Evolutionary conservation across 2,797 vertebrate genomes (phyloP).

Genomic region (Phyllotis vaccarum): DNA sequence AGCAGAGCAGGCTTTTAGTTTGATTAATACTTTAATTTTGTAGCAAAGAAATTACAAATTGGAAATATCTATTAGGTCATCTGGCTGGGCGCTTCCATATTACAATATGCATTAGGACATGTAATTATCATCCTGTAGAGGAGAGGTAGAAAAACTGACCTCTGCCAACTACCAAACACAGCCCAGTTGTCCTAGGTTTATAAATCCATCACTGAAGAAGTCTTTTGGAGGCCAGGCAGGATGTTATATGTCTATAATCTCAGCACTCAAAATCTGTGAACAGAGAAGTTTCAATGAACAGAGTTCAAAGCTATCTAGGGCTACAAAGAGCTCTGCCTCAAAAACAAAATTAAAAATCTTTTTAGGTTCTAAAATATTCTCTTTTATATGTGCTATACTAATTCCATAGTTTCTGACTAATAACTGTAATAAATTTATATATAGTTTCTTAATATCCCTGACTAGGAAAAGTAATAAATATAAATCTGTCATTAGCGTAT

Average conservation of each 20-base stretch:
- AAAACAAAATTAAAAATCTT: neutral
- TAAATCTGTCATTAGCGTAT: neutral
- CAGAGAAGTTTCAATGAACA: neutral
- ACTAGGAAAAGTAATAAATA: neutral
- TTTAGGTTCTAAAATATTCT: conserved; percentile 13
- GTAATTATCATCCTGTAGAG: conserved; percentile 72
- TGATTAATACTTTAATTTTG: conserved; percentile 82
- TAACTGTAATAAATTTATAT: neutral
- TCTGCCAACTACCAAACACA: conserved; percentile 51
- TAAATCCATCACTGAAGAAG: conserved; percentile 1
- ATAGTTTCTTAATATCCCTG: neutral
- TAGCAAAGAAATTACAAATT: conserved; percentile 79
- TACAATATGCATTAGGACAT: conserved; percentile 75
- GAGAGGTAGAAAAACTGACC: conserved; percentile 73
- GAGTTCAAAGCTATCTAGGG: neutral
- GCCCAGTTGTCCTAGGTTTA: conserved; percentile 38
- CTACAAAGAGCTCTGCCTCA: neutral
- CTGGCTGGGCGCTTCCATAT: conserved; percentile 63
- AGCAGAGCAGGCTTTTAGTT: conserved; percentile 76
- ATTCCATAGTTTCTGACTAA: neutral
- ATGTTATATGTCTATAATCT: neutral
- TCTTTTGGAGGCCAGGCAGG: neutral
- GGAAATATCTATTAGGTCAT: conserved; percentile 77
- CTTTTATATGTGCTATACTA: neutral
- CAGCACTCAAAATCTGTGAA: neutral